Base-by-base conservation (phyloP, 1,140 invertebrate species). In the Pentalonia nigronervosa region DNA sequence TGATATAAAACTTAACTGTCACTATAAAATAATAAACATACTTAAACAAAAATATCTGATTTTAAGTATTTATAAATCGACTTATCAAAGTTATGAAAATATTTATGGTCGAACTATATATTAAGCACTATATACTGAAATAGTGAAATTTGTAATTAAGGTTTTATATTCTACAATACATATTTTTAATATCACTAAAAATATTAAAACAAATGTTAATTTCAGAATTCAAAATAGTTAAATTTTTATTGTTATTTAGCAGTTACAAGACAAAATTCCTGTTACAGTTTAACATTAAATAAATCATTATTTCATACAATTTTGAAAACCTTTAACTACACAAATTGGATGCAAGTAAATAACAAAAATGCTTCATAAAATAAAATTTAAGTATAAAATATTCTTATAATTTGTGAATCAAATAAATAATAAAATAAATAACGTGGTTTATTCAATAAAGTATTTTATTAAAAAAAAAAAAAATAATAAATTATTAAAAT, bases 401-500 rank as follows among this genome's bases (percentile, higher is more conserved):
- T 67, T n/a, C 30, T 3, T n/a, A n/a, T n/a, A 67, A 17, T 17
- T 67, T 0, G 4, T n/a, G n/a, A 4, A n/a, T 67, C 30, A 67
- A 14, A n/a, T 14, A n/a, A 67, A 48, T 41, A 41, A 41, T 41
- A 41, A 41, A 41, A 41, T 56, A 41, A 89, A 89, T 89, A 89
- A 89, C 2, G 41, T 20, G 8, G 25, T 41, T 21, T 14, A 56
- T 56, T 56, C 34, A 56, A 89, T 89, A 36, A 41, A 89, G 21
- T 36, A 89, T 56, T 89, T 56, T 89, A 89, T 56, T 89, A 14
- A 25, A 89, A 89, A 88, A 48, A 89, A 87, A n/a, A 86, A 86
- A 41, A 48, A n/a, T 48, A 88, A 56, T 89, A 89, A 89, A 89
- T 89, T 41, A 89, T 25, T 87, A 87, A 87, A 34, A 89, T 56